phyloP scores from a whole-genome alignment of 1,140 invertebrate genomes.

The Drosophila albomicans region DNA sequence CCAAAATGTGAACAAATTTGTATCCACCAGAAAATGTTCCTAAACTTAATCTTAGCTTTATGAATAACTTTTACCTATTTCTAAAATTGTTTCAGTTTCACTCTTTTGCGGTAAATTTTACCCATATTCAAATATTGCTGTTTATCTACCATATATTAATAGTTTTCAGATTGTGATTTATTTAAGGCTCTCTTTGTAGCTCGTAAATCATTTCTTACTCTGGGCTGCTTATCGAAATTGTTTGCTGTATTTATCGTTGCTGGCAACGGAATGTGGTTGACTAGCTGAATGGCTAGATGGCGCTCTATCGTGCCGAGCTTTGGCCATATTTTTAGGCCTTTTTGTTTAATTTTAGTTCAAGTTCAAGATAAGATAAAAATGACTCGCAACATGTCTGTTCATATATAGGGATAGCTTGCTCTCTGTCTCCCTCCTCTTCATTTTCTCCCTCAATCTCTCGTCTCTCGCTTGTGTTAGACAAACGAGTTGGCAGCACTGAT shows the following conservation, averaged over 20 bases:
- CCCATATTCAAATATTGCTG: too few species aligned
- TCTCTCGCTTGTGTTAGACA: slow-evolving; percentile 9
- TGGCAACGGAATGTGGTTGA: not conserved
- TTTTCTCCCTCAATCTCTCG: too few species aligned
- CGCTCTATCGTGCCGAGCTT: not conserved
- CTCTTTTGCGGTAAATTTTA: too few species aligned
- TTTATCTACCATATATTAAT: too few species aligned
- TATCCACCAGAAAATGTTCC: too few species aligned
- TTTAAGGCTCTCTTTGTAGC: too few species aligned
- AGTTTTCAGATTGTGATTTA: too few species aligned
- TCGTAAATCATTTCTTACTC: not conserved
- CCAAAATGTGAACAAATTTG: too few species aligned
- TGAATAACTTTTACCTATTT: too few species aligned
- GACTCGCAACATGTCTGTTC: not conserved
- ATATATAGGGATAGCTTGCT: slow-evolving; percentile 3
- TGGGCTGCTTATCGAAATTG: not conserved
- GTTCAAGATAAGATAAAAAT: slow-evolving; percentile 42
- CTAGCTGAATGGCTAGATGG: not conserved
- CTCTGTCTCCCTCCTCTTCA: not conserved
- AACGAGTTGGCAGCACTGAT: slow-evolving; percentile 45
- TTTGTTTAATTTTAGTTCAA: slow-evolving; percentile 18
- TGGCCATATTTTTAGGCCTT: slow-evolving; percentile 13
- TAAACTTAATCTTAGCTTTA: too few species aligned
- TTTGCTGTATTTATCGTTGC: slow-evolving; percentile 19
- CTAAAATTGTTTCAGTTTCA: too few species aligned